Percentiles rank a stretch among this genome's conserved stretches.
These are phyloP conservation scores for Chanos chanos DNA, from an alignment of 2,797 vertebrate species.

Conservation along the genomic window DNA sequence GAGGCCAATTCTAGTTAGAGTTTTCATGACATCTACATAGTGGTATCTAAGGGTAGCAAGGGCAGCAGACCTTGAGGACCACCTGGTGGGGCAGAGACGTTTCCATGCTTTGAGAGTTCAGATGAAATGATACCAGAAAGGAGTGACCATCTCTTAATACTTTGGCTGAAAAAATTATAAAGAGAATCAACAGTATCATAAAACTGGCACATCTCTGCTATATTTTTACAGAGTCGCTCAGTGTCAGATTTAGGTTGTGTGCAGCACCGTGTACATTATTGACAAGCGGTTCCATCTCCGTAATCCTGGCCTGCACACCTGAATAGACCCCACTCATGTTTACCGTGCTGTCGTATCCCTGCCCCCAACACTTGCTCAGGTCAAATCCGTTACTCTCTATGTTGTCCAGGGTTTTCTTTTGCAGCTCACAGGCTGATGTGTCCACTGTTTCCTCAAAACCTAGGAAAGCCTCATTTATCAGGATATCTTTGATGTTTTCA, in stretches of 20 bases:
- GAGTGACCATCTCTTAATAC: slow-evolving; percentile 16
- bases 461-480: slow-evolving; percentile 19
- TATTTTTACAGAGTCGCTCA: slow-evolving; percentile 16
- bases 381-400: slow-evolving; percentile 1
- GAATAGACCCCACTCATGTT: slow-evolving; percentile 15
- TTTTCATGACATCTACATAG: slow-evolving; percentile 6
- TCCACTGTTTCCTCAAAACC: slow-evolving; percentile 26
- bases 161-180: not conserved
- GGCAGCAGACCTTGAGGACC: slow-evolving; percentile 1
- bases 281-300: slow-evolving; percentile 12
- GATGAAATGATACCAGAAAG: slow-evolving; percentile 4
- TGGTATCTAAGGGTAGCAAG: slow-evolving; percentile 6
- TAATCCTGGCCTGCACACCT: slow-evolving; percentile 17
- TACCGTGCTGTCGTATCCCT: slow-evolving; percentile 15
- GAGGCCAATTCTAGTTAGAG: slow-evolving; percentile 9
- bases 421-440: slow-evolving; percentile 6
- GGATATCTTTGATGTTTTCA: not conserved
- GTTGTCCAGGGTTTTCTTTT: not conserved
- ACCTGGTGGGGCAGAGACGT: not conserved
- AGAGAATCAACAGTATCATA: slow-evolving; percentile 11
- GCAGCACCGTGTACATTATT: slow-evolving; percentile 13
- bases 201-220: slow-evolving; percentile 8
- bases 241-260: slow-evolving; percentile 11
- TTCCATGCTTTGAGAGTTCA: slow-evolving; percentile 9
- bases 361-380: slow-evolving; percentile 16